Conservation (phyloP, 2,113 vertebrate genomes). For the Poeciliopsis retropinna region DNA sequence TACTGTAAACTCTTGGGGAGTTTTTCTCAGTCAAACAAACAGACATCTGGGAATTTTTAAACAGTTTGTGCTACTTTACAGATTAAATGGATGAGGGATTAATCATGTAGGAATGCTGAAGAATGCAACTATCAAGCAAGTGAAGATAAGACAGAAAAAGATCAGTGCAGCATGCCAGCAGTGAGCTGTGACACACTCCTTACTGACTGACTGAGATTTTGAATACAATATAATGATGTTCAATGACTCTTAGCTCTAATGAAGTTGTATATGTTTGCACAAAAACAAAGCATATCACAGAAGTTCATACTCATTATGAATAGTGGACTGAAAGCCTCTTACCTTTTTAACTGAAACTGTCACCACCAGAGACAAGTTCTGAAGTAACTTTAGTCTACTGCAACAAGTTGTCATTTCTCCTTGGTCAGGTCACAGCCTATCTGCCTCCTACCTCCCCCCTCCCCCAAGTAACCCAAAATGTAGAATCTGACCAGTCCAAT, state of each 20-base stretch:
- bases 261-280: not conserved
- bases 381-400: not conserved
- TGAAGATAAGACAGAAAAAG: not conserved
- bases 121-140: not conserved
- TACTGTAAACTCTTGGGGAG: not conserved
- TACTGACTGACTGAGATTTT: not conserved
- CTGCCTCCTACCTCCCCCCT: too few species aligned
- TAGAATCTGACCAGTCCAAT: too few species aligned
- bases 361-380: not conserved
- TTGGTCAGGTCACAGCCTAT: not conserved
- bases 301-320: too few species aligned
- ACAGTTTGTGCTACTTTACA: not conserved
- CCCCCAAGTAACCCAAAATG: too few species aligned
- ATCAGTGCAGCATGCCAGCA: not conserved
- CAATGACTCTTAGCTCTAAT: not conserved
- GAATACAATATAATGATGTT: not conserved
- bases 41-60: not conserved
- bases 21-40: not conserved
- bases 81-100: not conserved
- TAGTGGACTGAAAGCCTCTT: not conserved
- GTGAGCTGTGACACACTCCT: not conserved
- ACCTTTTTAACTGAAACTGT: not conserved
- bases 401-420: not conserved
- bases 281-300: not conserved
- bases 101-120: not conserved